Evolutionary conservation across 2,797 vertebrate genomes (phyloP), one percentile per base, ranked within the genome.

Genomic region (Pipistrellus pipistrellus): DNA sequence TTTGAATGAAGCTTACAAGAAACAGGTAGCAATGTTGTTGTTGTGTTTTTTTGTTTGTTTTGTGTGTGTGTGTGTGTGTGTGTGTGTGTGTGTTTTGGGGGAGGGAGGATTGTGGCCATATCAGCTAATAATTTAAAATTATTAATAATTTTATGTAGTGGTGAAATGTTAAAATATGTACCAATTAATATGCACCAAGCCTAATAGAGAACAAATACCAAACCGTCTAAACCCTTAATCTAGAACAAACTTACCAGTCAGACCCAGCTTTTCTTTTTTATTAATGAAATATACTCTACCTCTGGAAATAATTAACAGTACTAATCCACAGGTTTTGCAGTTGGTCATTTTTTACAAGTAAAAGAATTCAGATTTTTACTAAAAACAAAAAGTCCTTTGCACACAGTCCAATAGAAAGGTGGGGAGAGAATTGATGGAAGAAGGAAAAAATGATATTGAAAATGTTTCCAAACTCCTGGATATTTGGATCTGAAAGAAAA

Each of bases 161-260:
- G 97, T 98, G 94, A 98, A 98, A 97, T 41, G 93, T 96, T 98
- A 95, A 97, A 98, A 97, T 95, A 97, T 97, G 84, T 98, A 97
- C 82, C 96, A 97, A 91, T 96, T 97, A 93, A 97, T 97, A 97
- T 59, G 95, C 90, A 95, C 77, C 93, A 96, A 96, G 0, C 62
- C 96, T 97, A 95, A 97, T 95, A 97, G 85, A 97, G 91, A 97
- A 92, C 95, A 97, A 98, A 97, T 97, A 98, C 95, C 96, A 96
- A 96, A 97, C 96, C 96, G 86, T 95, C 97, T 98, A 97, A 97
- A 97, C 97, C 96, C 97, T 97, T 98, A 98, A 97, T 97, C 96
- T 97, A 97, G 96, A 97, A 96, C 92, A 98, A 97, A 98, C 91
- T 97, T 97, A 95, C 94, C 78, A 41, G 96, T 97, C 97, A 95